Evolutionary conservation across 2,797 vertebrate species (phyloP), one percentile per base, ranked within the genome.

Genomic region (Falco concolor): DNA sequence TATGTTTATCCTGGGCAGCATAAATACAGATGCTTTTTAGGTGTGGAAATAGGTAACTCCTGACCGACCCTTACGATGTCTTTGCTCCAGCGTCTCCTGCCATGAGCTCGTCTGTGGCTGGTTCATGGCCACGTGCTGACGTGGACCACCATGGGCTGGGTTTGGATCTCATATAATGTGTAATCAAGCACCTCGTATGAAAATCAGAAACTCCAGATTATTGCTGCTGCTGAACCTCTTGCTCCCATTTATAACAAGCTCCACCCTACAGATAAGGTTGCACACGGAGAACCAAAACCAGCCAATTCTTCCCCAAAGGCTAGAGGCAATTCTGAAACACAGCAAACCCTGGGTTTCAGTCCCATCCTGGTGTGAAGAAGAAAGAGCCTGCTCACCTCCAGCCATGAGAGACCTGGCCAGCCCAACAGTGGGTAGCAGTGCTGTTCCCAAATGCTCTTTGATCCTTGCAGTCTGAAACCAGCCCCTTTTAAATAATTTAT

Each of bases 401-500:
- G 36, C 2, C 18, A 13, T 11, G 34, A 57, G 32, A 72, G 9
- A n/a, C 10, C n/a, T 16, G 27, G 20, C 36, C 73, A 84, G 44
- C 11, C 32, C 23, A 28, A 30, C 0, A 60, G 28, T 0, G 65
- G 28, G 32, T 0, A 6, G n/a, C n/a, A 61, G 34, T 10, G 20
- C n/a, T 1, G 0, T 64, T 68, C 19, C 27, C 34, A 49, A 73
- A 32, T 22, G 24, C 18, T 69, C 28, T 68, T 81, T 57, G 70
- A 53, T 63, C 30, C 25, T 36, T 34, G 12, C 24, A 50, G 28
- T 27, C 11, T n/a, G 13, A 77, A 53, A 63, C 50, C 21, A n/a
- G 8, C 16, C 32, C 27, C 28, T 72, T 76, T 56, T 17, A 68
- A 84, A 56, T 22, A 8, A n/a, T 54, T 45, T 23, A 36, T 56